Percentiles rank a stretch among this genome's conserved stretches.
Conservation (phyloP, 2,888 invertebrate genomes). For the Sesia bembeciformis region DNA sequence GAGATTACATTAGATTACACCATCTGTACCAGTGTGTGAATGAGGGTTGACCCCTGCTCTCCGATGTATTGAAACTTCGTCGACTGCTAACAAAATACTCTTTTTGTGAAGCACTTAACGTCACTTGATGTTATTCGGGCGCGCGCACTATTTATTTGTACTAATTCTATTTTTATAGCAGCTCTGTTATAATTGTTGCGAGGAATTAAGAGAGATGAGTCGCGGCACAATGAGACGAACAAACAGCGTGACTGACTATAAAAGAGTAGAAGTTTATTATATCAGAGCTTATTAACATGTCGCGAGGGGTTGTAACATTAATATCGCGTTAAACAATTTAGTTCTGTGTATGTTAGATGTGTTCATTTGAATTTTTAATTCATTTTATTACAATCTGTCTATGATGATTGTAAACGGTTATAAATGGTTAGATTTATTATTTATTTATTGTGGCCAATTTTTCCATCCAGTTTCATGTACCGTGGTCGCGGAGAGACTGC, state of each 20-base stretch:
- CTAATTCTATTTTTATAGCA: slow-evolving; percentile 55
- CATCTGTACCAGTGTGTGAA: neutral
- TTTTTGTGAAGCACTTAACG: slow-evolving; percentile 58
- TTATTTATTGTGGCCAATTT: no score
- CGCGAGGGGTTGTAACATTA: slow-evolving; percentile 4
- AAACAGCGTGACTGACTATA: slow-evolving; percentile 14
- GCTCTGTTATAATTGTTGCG: slow-evolving; percentile 35
- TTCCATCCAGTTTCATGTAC: no score
- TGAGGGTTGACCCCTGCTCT: slow-evolving; percentile 9
- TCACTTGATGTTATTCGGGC: slow-evolving; percentile 34
- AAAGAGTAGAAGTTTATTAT: slow-evolving; percentile 11
- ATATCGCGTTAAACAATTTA: slow-evolving; percentile 13
- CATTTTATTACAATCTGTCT: no score
- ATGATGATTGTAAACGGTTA: no score
- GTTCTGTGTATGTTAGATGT: no score
- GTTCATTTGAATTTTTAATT: no score
- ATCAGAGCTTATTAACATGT: slow-evolving; percentile 2
- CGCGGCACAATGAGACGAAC: slow-evolving; percentile 14
- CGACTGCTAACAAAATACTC: slow-evolving; percentile 30
- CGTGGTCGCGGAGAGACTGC: no score
- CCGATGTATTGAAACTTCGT: slow-evolving; percentile 1
- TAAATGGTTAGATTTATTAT: no score
- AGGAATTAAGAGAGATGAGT: slow-evolving; percentile 20
- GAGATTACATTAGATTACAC: slow-evolving; percentile 4
- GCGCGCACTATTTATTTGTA: slow-evolving; percentile 50